Evolutionary conservation across 2,113 vertebrate species (phyloP).

Genomic region (Megaleporinus macrocephalus): DNA sequence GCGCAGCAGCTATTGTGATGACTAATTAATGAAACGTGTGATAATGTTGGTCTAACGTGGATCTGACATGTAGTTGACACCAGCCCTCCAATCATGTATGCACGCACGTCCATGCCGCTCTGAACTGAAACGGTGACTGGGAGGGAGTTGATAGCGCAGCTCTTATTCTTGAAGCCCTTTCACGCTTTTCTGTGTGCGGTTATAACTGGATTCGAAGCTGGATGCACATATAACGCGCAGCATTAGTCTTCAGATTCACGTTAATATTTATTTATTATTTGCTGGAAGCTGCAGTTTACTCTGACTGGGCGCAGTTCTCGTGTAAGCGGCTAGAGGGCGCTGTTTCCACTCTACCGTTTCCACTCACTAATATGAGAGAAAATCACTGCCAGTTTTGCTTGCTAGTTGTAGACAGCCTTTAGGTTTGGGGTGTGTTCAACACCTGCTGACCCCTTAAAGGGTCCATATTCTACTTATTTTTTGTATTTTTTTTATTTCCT

Average conservation of each 20-base stretch:
- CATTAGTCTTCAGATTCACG: neutral
- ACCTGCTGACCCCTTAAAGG: slow-evolving; percentile 12
- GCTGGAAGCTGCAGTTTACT: slow-evolving; percentile 37
- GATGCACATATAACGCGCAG: too few species aligned
- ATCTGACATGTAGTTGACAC: too few species aligned
- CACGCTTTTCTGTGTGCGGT: neutral
- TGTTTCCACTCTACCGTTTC: slow-evolving; percentile 55
- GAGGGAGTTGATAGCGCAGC: neutral
- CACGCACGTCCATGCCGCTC: neutral
- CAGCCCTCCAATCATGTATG: too few species aligned
- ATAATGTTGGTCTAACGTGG: too few species aligned
- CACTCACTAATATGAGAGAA: neutral
- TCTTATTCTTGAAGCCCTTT: neutral
- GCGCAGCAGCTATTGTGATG: too few species aligned
- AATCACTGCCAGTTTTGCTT: neutral
- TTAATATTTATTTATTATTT: slow-evolving; percentile 53
- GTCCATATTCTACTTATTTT: neutral
- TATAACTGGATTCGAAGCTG: neutral
- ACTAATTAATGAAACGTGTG: neutral
- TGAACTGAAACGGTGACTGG: neutral
- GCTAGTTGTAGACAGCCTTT: slow-evolving; percentile 34
- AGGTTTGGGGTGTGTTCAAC: slow-evolving; percentile 37
- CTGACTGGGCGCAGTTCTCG: neutral
- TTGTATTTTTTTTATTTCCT: too few species aligned
- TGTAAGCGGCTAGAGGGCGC: slow-evolving; percentile 67